Evolutionary conservation across 2,888 invertebrate species (phyloP).

Genomic region (Argyresthia albistria): DNA sequence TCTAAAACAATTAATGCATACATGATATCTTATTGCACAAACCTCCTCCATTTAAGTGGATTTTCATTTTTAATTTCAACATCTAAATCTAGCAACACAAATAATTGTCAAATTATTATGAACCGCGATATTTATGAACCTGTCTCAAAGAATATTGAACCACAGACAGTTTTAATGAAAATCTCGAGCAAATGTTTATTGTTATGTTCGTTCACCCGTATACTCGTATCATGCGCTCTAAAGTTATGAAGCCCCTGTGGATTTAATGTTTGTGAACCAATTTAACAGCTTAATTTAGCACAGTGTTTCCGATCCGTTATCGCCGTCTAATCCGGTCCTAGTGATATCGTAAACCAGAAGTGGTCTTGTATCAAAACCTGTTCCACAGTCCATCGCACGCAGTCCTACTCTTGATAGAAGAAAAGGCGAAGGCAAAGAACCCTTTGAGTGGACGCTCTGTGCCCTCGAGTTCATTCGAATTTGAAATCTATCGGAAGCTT

Average conservation of each 20-base stretch:
- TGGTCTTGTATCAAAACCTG: slow-evolving; percentile 58
- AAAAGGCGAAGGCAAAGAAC: slow-evolving; percentile 38
- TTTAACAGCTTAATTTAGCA: slow-evolving; percentile 55
- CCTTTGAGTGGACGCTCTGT: slow-evolving; percentile 28
- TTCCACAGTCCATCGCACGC: slow-evolving; percentile 52
- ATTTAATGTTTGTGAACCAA: slow-evolving; percentile 47
- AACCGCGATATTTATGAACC: too few species aligned
- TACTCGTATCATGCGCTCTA: slow-evolving; percentile 15
- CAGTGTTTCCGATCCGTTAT: slow-evolving; percentile 57
- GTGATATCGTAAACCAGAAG: slow-evolving; percentile 66
- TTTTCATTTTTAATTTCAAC: too few species aligned
- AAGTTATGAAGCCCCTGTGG: slow-evolving; percentile 36
- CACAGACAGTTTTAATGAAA: neutral
- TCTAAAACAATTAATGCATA: too few species aligned
- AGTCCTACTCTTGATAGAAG: slow-evolving; percentile 37
- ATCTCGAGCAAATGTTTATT: slow-evolving; percentile 16
- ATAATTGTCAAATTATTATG: too few species aligned
- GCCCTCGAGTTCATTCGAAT: slow-evolving; percentile 19
- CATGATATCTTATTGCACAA: too few species aligned
- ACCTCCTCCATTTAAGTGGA: too few species aligned
- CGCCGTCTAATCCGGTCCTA: slow-evolving; percentile 63
- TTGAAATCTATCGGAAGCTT: slow-evolving; percentile 27
- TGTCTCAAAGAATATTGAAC: too few species aligned
- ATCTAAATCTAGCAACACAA: too few species aligned
- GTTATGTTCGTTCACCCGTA: slow-evolving; percentile 21